These are phyloP conservation scores for Helicoverpa armigera DNA, from an alignment of 1,140 invertebrate species.

Conservation along the genomic window DNA sequence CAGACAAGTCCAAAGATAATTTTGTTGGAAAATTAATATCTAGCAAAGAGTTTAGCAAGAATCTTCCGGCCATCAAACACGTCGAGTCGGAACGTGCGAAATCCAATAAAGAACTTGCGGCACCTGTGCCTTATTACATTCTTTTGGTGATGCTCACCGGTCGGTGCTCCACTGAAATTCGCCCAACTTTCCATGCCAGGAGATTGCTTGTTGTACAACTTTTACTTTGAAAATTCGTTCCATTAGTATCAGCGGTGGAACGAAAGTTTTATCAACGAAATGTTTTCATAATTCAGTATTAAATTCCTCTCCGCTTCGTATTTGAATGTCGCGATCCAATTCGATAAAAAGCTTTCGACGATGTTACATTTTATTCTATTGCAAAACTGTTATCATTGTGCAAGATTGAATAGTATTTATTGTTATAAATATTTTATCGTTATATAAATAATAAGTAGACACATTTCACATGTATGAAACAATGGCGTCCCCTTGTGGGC, in stretches of 20 bases:
- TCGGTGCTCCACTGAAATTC: slow-evolving; percentile 67
- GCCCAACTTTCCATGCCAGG: slow-evolving; percentile 75
- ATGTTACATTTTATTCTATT: slow-evolving; percentile 35
- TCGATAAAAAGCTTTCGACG: slow-evolving; percentile 39
- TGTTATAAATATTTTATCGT: slow-evolving; percentile 22
- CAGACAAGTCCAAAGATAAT: slow-evolving; percentile 54
- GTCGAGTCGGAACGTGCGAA: slow-evolving; percentile 80
- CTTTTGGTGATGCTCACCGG: slow-evolving; percentile 75
- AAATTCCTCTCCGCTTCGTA: slow-evolving; percentile 49
- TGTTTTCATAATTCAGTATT: slow-evolving; percentile 69
- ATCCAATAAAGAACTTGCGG: slow-evolving; percentile 84
- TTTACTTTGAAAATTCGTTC: slow-evolving; percentile 80
- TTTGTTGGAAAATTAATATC: slow-evolving; percentile 71
- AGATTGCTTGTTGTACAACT: slow-evolving; percentile 79
- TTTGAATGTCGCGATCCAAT: slow-evolving; percentile 34
- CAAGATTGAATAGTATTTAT: slow-evolving; percentile 28
- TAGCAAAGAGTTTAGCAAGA: slow-evolving; percentile 80
- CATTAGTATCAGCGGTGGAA: slow-evolving; percentile 75
- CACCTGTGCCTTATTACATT: slow-evolving; percentile 86
- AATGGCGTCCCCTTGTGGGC: slow-evolving; percentile 78
- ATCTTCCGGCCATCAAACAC: slow-evolving; percentile 83
- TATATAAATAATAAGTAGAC: slow-evolving; percentile 53
- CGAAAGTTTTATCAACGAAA: slow-evolving; percentile 64
- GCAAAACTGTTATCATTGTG: slow-evolving; percentile 25
- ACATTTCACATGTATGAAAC: slow-evolving; percentile 65